phyloP scores from a whole-genome alignment of 2,113 vertebrate genomes.

The Indicator maculatus region DNA sequence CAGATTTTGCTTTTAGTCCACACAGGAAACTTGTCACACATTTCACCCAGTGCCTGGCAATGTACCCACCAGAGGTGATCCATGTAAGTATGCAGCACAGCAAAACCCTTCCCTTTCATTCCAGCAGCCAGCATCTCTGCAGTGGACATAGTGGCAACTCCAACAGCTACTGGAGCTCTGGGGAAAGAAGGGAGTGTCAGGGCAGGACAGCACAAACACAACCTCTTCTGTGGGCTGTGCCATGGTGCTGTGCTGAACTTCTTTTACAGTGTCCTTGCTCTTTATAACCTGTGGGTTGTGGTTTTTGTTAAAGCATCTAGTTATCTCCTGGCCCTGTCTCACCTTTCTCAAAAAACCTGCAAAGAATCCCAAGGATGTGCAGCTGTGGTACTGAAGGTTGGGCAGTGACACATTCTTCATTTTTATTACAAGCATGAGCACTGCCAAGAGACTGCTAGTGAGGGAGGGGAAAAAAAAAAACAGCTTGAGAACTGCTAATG shows the following conservation, averaged over 20 bases:
- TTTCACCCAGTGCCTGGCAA: background rate
- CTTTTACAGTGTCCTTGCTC: fast-evolving
- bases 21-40: background rate
- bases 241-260: fast-evolving
- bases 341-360: background rate
- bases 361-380: background rate
- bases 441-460: background rate
- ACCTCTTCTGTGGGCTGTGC: background rate
- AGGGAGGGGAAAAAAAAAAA: fast-evolving
- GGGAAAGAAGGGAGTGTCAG: background rate
- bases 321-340: background rate
- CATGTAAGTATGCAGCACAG: constrained; percentile 88
- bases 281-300: background rate
- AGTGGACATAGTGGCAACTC: constrained; percentile 84
- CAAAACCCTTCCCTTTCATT: constrained; percentile 94
- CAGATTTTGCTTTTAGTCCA: background rate
- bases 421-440: background rate
- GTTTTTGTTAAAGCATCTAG: background rate
- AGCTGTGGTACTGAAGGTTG: background rate
- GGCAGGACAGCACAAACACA: background rate
- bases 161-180: constrained; percentile 91
- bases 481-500: background rate
- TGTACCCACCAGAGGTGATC: constrained; percentile 90
- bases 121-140: constrained; percentile 85
- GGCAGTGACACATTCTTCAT: background rate